These are phyloP conservation scores for Rhinolophus sinicus DNA, from an alignment of 2,113 vertebrate genomes.

Conservation along the genomic window DNA sequence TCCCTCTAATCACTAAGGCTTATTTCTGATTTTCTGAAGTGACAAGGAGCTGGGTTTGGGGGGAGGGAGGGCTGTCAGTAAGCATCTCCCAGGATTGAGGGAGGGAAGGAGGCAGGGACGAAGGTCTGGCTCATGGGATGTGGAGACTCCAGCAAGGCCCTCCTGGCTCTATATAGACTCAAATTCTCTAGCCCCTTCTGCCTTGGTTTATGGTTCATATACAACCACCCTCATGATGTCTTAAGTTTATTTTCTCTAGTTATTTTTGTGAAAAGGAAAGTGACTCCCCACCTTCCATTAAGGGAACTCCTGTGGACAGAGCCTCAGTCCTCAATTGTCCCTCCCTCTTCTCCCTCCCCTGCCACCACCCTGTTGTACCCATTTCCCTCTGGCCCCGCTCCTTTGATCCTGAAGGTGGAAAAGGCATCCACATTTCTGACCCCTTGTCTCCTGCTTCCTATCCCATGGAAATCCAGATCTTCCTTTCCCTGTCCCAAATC, in stretches of 20 bases:
- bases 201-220: background rate
- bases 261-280: background rate
- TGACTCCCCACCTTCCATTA: background rate
- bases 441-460: background rate
- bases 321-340: background rate
- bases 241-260: background rate
- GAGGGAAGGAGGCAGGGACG: conserved; percentile 40
- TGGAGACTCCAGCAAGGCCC: background rate
- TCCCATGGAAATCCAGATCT: background rate
- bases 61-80: conserved; percentile 76
- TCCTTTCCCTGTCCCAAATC: background rate
- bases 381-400: background rate
- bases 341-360: background rate
- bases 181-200: background rate
- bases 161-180: background rate
- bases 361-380: background rate
- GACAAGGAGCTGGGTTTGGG: conserved; percentile 77
- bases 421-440: background rate
- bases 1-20: conserved; percentile 81
- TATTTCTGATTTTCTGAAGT: conserved; percentile 83
- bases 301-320: background rate
- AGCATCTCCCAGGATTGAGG: conserved; percentile 64
- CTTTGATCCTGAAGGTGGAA: background rate
- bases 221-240: background rate
- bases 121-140: conserved; percentile 4